Base-by-base conservation (phyloP, 2,797 vertebrate species). In the Pampus argenteus region DNA sequence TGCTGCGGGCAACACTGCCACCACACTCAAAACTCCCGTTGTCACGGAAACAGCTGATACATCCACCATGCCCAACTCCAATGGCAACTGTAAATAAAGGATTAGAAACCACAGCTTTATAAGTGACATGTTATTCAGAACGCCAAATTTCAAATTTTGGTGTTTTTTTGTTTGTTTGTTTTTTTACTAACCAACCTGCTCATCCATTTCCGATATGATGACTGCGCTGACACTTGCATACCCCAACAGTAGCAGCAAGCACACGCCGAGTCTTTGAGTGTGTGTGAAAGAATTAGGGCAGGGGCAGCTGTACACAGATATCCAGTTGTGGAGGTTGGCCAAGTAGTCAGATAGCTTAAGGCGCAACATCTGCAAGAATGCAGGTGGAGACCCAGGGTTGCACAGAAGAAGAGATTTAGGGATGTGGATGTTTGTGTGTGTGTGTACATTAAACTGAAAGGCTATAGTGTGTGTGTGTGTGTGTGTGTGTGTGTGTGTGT, bases 321-420 rank as follows among this genome's bases (percentile, higher is more conserved):
- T 66, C 95, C 96, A 97, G 1, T 81, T 63, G 52, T 96, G 96
- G 68, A 93, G 89, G 59, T 96, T 95, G 17, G 94, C 81, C 79
- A 96, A 60, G 77, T 88, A 93, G 79, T 95, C 92, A 0, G 66
- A 89, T 50, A 95, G 83, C 81, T 89, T 94, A 28, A 89, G 74
- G 49, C 51, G 54, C 50, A 96, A 83, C 74, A 95, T 83, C 96
- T 97, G 88, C 5, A 59, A 36, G 66, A n/a, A 64, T 0, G 65
- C 20, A 61, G 13, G 36, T 23, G 47, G 22, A 83, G 17, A 48
- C 17, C 2, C 22, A 50, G 20, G 2, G 9, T 73, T 13, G 59
- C 29, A 22, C 31, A 26, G 4, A 17, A 57, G 25, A n/a, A 2
- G 8, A n/a, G n/a, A 48, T 31, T 25, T 42, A 7, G 44, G 29